Conservation (phyloP, 2,113 vertebrate genomes). For the Heloderma charlesbogerti region DNA sequence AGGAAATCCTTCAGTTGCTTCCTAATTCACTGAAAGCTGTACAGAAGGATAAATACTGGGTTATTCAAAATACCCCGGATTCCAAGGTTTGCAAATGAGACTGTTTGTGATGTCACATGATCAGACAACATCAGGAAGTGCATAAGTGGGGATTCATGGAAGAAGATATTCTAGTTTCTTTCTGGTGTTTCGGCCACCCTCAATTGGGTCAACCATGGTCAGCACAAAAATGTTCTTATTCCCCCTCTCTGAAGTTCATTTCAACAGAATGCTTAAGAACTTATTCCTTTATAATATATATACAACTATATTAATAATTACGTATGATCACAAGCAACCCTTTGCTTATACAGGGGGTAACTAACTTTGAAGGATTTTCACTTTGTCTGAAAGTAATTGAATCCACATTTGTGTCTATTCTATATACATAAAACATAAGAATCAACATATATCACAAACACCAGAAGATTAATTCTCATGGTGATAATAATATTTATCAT, state of each 20-base stretch:
- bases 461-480: background rate
- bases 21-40: background rate
- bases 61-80: conserved; percentile 16
- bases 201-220: background rate
- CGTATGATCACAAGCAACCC: background rate
- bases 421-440: background rate
- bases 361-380: background rate
- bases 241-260: background rate
- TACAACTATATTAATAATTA: background rate
- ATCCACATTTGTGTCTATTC: background rate
- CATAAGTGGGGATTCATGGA: background rate
- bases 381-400: background rate
- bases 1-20: conserved; percentile 16
- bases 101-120: background rate
- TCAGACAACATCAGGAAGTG: conserved; percentile 14
- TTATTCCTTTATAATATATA: background rate
- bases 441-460: background rate
- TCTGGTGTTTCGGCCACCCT: background rate
- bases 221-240: background rate
- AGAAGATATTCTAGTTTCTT: background rate
- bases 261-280: background rate
- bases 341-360: background rate
- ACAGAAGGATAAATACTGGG: conserved; percentile 4
- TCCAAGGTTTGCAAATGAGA: conserved; percentile 28
- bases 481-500: conserved; percentile 5